Percentiles rank a stretch among this genome's conserved stretches.
These are phyloP conservation scores for Palaemon carinicauda DNA, from an alignment of 1,140 invertebrate genomes.

Conservation along the genomic window DNA sequence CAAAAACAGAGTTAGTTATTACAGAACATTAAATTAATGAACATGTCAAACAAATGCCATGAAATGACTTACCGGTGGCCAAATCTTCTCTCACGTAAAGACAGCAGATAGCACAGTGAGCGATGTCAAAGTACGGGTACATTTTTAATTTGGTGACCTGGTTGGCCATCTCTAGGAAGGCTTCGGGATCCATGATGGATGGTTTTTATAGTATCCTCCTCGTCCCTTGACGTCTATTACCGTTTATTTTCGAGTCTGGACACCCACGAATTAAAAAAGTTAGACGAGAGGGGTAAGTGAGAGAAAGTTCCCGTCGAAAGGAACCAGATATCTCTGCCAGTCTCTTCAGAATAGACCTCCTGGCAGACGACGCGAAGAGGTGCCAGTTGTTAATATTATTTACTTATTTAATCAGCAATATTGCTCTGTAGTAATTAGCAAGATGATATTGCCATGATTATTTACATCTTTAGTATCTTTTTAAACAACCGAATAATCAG, in stretches of 20 bases:
- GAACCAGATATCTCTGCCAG: not conserved
- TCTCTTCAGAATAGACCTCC: not conserved
- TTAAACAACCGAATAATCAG: too few species aligned
- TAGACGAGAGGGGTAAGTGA: not conserved
- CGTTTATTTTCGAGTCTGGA: not conserved
- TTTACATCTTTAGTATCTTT: too few species aligned
- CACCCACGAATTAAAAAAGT: not conserved
- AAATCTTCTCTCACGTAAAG: constrained; percentile 95
- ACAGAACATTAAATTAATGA: not conserved
- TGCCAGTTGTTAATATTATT: not conserved
- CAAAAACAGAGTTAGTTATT: not conserved
- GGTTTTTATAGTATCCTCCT: not conserved
- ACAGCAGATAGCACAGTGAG: constrained; percentile 89
- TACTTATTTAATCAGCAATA: not conserved
- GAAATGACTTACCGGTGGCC: constrained; percentile 76
- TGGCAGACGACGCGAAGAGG: not conserved
- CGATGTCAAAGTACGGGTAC: constrained; percentile 99
- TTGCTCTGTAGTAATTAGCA: not conserved
- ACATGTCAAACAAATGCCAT: not conserved
- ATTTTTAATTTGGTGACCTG: constrained; percentile 99
- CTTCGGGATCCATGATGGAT: constrained; percentile 86
- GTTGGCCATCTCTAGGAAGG: constrained; percentile 96
- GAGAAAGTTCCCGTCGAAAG: not conserved
- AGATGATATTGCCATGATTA: too few species aligned
- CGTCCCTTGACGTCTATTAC: not conserved